Evolutionary conservation across 1,140 invertebrate species (phyloP), one percentile per base, ranked within the genome.

Genomic region (Drosophila tristis): DNA sequence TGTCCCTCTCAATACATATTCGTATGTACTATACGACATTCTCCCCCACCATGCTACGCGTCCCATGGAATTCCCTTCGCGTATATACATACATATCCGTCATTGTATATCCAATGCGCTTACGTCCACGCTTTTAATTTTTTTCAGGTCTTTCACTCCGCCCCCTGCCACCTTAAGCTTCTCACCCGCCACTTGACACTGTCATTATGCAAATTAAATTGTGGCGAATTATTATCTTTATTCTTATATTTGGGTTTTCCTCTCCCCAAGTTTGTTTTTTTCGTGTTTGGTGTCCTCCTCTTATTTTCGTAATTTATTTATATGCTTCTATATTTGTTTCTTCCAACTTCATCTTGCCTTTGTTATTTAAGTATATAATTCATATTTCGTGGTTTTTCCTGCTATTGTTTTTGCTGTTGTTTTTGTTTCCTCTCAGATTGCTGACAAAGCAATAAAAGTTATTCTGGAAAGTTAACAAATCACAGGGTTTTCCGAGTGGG

Each of bases 151-250:
- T 9, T 15, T 35, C n/a, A 2, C 15, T 48, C 7, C 29, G 9
- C 44, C 39, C 42, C 39, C 39, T 59, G 43, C 15, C 9, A 20
- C 29, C 42, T 3, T 31, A 11, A 23, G 13, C 29, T 23, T 20
- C 7, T 5, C 29, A 9, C 29, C 60, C 68, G 67, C 74, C 66
- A 80, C 72, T 80, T 89, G 84, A 87, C 84, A 73, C 76, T 89
- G 79, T 89, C 84, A 89, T 89, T 89, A 89, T 89, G 84, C 77
- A 89, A 89, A 89, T 89, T 87, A 89, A 89, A 89, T 89, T 89
- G 84, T 77, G 84, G 79, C 79, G 84, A 89, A 84, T 89, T 89
- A 89, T 89, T 86, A 80, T 86, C 81, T 80, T 80, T 80, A 72
- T 80, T 80, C 54, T 75, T 59, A 29, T 65, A 65, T 64, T 79